Evolutionary conservation across 2,797 vertebrate species (phyloP).

Genomic region (Acanthopagrus latus): DNA sequence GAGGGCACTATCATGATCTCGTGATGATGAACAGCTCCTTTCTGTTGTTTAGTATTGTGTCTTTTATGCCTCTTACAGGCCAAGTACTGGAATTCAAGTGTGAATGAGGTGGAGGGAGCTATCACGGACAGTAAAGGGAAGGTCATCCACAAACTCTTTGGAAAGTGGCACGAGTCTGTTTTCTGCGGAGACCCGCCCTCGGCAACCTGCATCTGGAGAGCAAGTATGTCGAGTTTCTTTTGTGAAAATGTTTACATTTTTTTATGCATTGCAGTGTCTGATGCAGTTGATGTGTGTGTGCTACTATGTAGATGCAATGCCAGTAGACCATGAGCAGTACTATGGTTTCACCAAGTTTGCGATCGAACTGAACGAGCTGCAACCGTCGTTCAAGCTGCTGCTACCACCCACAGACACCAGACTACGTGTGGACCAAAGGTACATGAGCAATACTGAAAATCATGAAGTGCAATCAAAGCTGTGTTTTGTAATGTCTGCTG

Average conservation of each 20-base stretch:
- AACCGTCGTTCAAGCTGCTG: conserved; percentile 83
- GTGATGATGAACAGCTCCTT: background rate
- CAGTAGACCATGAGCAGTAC: conserved; percentile 91
- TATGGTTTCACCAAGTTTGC: conserved; percentile 98
- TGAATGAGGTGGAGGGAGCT: conserved; percentile 94
- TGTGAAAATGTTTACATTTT: background rate
- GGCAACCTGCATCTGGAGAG: conserved; percentile 94
- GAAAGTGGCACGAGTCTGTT: conserved; percentile 96
- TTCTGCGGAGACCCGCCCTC: conserved; percentile 91
- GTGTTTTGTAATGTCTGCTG: no score
- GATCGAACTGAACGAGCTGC: conserved; percentile 94
- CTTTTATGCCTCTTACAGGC: conserved; percentile 82
- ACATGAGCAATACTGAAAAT: conserved; percentile 15
- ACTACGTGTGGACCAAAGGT: conserved; percentile 96
- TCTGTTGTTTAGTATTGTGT: no score
- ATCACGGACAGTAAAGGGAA: conserved; percentile 91
- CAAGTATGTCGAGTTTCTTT: conserved; percentile 85
- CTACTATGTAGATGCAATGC: conserved; percentile 89
- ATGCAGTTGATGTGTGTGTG: conserved; percentile 33
- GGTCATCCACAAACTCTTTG: conserved; percentile 91
- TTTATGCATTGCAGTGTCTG: conserved; percentile 1
- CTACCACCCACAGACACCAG: conserved; percentile 94
- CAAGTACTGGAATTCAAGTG: conserved; percentile 96
- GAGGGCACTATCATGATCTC: conserved; percentile 2
- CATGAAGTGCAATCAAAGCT: no score